These are phyloP conservation scores for Prochilodus magdalenae DNA, from an alignment of 2,113 vertebrate genomes.

Conservation along the genomic window DNA sequence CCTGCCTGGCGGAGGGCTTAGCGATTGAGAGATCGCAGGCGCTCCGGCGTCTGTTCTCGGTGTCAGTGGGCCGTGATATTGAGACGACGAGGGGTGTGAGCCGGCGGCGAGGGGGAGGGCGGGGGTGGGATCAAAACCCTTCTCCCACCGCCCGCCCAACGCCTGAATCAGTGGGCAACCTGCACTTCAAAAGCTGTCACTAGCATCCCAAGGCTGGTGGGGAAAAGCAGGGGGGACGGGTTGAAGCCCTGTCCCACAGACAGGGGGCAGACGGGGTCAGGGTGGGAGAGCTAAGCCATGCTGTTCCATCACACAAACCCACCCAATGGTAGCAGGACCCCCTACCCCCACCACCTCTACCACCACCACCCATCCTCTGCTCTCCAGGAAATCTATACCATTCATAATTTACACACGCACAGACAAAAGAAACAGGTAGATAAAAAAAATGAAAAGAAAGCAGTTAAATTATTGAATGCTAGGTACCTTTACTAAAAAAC, in stretches of 20 bases:
- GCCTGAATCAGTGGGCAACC: conserved; percentile 44
- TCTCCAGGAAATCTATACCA: conserved; percentile 69
- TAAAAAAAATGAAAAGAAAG: conserved; percentile 67
- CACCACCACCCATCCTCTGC: conserved; percentile 43
- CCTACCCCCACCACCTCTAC: conserved; percentile 26
- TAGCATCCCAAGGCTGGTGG: conserved; percentile 17
- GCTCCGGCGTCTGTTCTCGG: conserved; percentile 25
- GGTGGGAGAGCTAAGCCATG: conserved; percentile 40
- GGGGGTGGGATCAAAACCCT: conserved; percentile 40
- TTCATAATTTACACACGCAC: conserved; percentile 75
- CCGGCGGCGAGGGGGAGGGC: neutral
- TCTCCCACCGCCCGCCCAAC: conserved; percentile 42
- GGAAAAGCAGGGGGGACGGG: conserved; percentile 15
- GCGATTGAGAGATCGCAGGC: conserved; percentile 18
- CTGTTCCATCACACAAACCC: conserved; percentile 44
- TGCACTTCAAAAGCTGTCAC: conserved; percentile 53
- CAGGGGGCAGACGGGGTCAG: conserved; percentile 56
- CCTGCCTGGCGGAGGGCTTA: neutral
- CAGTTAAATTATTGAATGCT: conserved; percentile 74
- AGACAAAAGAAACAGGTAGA: conserved; percentile 72
- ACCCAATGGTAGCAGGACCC: conserved; percentile 41
- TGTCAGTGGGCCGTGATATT: conserved; percentile 36
- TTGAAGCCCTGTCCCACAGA: conserved; percentile 38
- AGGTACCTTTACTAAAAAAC: conserved; percentile 51
- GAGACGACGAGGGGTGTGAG: conserved; percentile 23